Conservation (phyloP, 2,888 invertebrate genomes). For the Mycalesis mineus region DNA sequence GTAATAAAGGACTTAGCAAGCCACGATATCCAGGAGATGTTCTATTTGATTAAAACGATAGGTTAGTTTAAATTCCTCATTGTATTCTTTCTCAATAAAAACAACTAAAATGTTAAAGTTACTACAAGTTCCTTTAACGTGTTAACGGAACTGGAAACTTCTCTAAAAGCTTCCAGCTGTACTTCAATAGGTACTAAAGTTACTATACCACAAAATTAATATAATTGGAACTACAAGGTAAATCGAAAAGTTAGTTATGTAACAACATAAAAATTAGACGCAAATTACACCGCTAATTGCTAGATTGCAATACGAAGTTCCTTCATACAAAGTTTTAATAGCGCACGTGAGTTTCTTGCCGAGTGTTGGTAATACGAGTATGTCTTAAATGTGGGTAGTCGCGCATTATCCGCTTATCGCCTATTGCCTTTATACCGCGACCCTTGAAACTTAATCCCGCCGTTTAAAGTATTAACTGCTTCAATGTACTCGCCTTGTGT, state of each 20-base stretch:
- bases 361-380: slow-evolving; percentile 17
- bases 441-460: slow-evolving; percentile 20
- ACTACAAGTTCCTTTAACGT: no score
- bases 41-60: no score
- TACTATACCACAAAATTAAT: no score
- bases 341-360: slow-evolving; percentile 15
- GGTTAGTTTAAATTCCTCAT: no score
- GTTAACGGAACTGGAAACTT: no score
- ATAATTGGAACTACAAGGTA: neutral
- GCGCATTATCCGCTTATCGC: slow-evolving; percentile 23
- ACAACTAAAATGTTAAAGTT: no score
- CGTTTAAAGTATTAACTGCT: slow-evolving; percentile 23
- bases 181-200: no score
- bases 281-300: slow-evolving; percentile 11
- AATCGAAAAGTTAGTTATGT: neutral
- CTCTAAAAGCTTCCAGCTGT: no score
- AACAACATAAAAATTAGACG: slow-evolving; percentile 4
- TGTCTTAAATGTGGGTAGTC: slow-evolving; percentile 17
- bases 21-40: no score
- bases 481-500: neutral
- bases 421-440: slow-evolving; percentile 20
- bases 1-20: no score
- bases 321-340: slow-evolving; percentile 21
- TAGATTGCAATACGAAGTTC: slow-evolving; percentile 15
- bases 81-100: no score